Conservation (phyloP, 2,113 vertebrate species). For the Pleuronectes platessa region DNA sequence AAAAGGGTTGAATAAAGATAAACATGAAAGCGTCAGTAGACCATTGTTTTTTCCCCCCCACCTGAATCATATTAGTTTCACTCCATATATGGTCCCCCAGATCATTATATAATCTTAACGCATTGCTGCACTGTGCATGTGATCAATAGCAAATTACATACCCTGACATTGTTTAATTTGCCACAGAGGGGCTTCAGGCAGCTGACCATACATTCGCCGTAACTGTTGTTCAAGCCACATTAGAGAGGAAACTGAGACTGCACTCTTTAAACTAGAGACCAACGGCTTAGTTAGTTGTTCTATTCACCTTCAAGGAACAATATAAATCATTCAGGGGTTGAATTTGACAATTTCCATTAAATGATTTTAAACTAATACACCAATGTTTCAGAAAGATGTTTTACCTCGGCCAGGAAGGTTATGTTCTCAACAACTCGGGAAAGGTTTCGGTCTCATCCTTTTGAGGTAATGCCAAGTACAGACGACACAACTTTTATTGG, state of each 20-base stretch:
- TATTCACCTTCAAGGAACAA: not conserved
- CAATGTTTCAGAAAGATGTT: no score
- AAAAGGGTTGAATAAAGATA: not conserved
- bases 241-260: not conserved
- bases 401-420: no score
- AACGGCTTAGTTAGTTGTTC: not conserved
- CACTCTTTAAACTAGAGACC: not conserved
- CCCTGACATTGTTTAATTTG: constrained; percentile 8
- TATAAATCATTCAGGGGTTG: not conserved
- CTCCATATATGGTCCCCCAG: not conserved
- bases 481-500: no score
- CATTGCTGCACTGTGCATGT: not conserved
- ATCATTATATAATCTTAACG: not conserved
- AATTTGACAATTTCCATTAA: not conserved
- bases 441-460: no score
- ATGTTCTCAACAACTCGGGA: no score
- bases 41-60: not conserved
- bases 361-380: no score
- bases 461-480: no score
- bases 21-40: not conserved
- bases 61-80: not conserved
- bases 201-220: not conserved
- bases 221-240: constrained; percentile 2
- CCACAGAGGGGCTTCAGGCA: constrained; percentile 3
- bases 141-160: not conserved